Conservation (phyloP, 2,888 invertebrate species). For the Ormia ochracea region DNA sequence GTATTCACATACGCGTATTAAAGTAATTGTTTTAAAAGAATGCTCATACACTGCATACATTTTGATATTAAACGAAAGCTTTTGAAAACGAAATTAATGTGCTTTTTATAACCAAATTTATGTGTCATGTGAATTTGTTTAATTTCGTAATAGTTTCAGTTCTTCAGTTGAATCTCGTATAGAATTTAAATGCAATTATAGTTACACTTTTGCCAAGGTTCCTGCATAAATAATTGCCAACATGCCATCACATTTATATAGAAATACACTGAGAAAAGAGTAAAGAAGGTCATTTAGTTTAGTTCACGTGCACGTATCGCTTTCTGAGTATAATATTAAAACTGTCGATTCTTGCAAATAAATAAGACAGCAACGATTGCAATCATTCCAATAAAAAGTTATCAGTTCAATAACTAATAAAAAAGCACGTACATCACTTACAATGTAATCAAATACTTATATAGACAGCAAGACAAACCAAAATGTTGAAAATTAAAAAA, state of each 20-base stretch:
- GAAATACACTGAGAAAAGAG: not conserved
- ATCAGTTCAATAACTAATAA: too few species aligned
- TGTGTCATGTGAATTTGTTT: not conserved
- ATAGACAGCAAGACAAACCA: too few species aligned
- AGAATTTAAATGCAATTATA: constrained; percentile 43
- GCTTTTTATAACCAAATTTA: too few species aligned
- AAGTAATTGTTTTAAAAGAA: not conserved
- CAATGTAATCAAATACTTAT: too few species aligned
- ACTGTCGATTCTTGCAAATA: too few species aligned
- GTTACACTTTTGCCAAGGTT: constrained; percentile 32
- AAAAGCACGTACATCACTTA: too few species aligned
- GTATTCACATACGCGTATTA: not conserved
- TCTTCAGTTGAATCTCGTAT: constrained; percentile 1
- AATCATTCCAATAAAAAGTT: too few species aligned
- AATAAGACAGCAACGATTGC: too few species aligned
- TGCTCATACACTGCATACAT: not conserved
- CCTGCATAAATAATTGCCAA: constrained; percentile 25
- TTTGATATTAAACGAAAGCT: constrained; percentile 20
- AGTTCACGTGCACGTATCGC: too few species aligned
- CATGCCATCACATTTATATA: not conserved
- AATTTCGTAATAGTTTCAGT: not conserved
- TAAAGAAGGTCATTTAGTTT: not conserved
- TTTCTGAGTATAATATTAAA: too few species aligned
- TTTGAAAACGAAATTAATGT: not conserved
- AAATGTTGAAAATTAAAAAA: too few species aligned